phyloP scores from a whole-genome alignment of 2,888 invertebrate species.

The Drosophila cracens region DNA sequence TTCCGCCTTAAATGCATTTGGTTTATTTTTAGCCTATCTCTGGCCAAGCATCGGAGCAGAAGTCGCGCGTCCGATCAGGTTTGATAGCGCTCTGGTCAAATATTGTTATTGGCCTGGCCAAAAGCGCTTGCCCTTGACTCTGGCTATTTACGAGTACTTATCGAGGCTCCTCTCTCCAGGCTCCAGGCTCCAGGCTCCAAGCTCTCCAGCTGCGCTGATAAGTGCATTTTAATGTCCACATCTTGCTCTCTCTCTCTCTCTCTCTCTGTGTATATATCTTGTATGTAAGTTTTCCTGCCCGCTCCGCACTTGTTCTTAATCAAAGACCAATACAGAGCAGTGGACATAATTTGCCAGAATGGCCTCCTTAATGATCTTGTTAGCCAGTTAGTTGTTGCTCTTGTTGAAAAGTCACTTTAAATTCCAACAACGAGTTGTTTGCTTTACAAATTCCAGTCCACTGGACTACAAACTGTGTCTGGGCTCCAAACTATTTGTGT shows the following conservation, averaged over 20 bases:
- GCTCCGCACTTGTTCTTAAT: conserved; percentile 48
- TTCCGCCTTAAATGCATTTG: conserved; percentile 39
- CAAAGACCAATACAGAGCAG: conserved; percentile 58
- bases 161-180: background rate
- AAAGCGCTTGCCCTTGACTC: conserved; percentile 44
- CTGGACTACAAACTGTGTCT: conserved; percentile 8
- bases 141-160: conserved; percentile 17
- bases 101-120: conserved; percentile 31
- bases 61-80: conserved; percentile 67
- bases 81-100: conserved; percentile 58
- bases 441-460: conserved; percentile 33
- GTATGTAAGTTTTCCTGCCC: background rate
- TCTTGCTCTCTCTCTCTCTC: background rate
- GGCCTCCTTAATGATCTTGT: conserved; percentile 68
- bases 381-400: conserved; percentile 30
- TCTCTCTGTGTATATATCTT: background rate
- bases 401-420: conserved; percentile 45
- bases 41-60: conserved; percentile 37
- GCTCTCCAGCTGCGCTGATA: conserved; percentile 43
- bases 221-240: conserved; percentile 77
- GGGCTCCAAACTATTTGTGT: conserved; percentile 6
- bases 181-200: background rate
- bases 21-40: conserved; percentile 71
- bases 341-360: conserved; percentile 49
- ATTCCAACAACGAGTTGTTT: conserved; percentile 48